A percentile compares a stretch with the other conserved stretches of the same genome.
Evolutionary conservation across 2,113 vertebrate species (phyloP).

Genomic region (Rhadina sibilatrix): DNA sequence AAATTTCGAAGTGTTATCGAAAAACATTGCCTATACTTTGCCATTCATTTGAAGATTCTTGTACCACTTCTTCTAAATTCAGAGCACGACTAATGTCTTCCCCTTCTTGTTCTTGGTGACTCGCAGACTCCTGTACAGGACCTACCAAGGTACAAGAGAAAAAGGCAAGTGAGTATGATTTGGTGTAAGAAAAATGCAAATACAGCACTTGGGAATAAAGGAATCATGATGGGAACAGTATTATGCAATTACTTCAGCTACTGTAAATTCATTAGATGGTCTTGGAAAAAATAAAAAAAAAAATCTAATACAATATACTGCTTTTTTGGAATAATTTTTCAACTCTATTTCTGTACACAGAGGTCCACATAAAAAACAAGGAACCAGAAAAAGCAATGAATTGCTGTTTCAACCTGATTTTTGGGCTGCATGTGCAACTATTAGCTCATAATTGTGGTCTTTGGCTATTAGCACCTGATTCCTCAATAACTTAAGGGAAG

Average conservation of each 20-base stretch:
- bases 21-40: conserved; percentile 83
- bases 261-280: not conserved
- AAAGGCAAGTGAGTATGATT: not conserved
- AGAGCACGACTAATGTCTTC: conserved; percentile 75
- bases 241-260: not conserved
- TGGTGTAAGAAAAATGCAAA: not conserved
- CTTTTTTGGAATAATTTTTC: not conserved
- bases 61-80: conserved; percentile 82
- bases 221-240: not conserved
- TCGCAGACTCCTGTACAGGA: conserved; percentile 62
- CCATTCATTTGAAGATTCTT: conserved; percentile 81
- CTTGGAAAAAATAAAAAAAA: not conserved
- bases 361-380: not conserved
- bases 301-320: fast-evolving
- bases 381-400: not conserved
- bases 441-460: not conserved
- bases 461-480: not conserved
- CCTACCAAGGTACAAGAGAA: conserved; percentile 44
- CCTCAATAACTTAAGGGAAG: not conserved
- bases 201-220: not conserved
- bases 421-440: not conserved
- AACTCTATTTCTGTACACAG: not conserved
- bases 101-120: conserved; percentile 69
- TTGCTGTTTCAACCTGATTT: not conserved
- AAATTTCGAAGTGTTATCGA: conserved; percentile 43